Percentiles rank a stretch among this genome's conserved stretches.
These are phyloP conservation scores for Tachina fera DNA, from an alignment of 2,888 invertebrate genomes.

Conservation along the genomic window DNA sequence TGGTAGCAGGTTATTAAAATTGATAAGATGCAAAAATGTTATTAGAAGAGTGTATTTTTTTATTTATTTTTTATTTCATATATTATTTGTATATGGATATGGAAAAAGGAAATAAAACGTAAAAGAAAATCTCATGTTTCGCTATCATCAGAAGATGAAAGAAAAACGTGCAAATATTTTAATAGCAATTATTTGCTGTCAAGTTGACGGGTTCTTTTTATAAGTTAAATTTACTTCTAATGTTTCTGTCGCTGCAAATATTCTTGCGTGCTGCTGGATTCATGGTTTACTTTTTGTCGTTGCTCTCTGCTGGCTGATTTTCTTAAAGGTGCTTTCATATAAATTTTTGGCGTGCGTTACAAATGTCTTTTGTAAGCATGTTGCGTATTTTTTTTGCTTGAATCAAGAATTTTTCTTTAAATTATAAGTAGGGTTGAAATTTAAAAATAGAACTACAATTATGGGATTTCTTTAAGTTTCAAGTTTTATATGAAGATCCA, in stretches of 20 bases:
- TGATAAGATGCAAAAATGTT: constrained; percentile 20
- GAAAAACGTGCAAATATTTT: constrained; percentile 50
- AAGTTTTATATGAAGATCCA: no score
- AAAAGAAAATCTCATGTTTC: constrained; percentile 25
- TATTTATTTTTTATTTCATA: neutral
- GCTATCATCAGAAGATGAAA: neutral
- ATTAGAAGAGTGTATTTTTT: neutral
- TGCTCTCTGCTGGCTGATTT: constrained; percentile 1
- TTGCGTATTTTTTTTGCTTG: neutral
- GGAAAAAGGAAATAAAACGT: constrained; percentile 19
- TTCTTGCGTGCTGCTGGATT: constrained; percentile 1
- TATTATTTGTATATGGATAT: no score
- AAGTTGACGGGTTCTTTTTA: constrained; percentile 40
- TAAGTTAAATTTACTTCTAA: neutral
- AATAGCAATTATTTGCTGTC: constrained; percentile 39
- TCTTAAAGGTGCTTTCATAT: constrained; percentile 19
- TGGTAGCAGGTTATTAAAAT: constrained; percentile 1
- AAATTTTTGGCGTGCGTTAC: neutral
- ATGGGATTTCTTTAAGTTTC: no score
- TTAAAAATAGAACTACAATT: no score
- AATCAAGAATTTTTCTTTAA: constrained; percentile 19
- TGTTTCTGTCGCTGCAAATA: neutral
- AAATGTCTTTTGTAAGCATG: neutral
- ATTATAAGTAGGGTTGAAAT: neutral
- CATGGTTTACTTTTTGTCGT: neutral